Conservation (phyloP, 1,140 invertebrate genomes). For the Pinna nobilis region DNA sequence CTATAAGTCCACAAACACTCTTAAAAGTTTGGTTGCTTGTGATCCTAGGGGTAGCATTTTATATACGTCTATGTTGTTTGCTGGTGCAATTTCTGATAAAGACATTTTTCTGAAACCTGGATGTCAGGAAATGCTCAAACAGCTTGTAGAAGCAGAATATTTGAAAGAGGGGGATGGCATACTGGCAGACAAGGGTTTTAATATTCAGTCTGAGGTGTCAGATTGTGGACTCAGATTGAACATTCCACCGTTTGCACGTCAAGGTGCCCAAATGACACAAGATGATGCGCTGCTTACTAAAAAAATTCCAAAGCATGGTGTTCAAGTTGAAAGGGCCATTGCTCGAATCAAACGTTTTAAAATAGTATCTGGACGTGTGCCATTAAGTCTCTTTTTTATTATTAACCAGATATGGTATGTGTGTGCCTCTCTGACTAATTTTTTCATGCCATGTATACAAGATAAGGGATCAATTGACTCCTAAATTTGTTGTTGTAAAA, state of each 20-base stretch:
- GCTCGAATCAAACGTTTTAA: slow-evolving; percentile 31
- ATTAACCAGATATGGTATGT: slow-evolving; percentile 41
- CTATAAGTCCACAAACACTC: slow-evolving; percentile 49
- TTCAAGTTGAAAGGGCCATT: slow-evolving; percentile 36
- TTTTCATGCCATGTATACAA: neutral
- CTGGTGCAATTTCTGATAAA: slow-evolving; percentile 48
- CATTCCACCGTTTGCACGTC: slow-evolving; percentile 38
- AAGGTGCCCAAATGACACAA: slow-evolving; percentile 25
- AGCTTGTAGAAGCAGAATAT: too few species aligned
- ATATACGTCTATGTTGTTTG: slow-evolving; percentile 44
- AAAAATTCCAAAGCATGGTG: slow-evolving; percentile 37
- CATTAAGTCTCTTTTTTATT: slow-evolving; percentile 11
- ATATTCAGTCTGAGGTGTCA: too few species aligned
- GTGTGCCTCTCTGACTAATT: slow-evolving; percentile 39
- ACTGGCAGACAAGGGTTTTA: too few species aligned
- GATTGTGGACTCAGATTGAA: slow-evolving; percentile 31
- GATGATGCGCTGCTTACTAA: slow-evolving; percentile 26
- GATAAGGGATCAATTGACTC: too few species aligned
- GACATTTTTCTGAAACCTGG: slow-evolving; percentile 38
- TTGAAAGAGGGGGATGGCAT: neutral
- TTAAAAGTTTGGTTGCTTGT: slow-evolving; percentile 44
- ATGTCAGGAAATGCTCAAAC: too few species aligned
- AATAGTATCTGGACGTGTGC: slow-evolving; percentile 21
- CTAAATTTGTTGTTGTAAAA: too few species aligned
- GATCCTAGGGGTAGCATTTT: slow-evolving; percentile 44